Conservation (phyloP, 2,888 invertebrate species). For the Eupithecia inturbata region DNA sequence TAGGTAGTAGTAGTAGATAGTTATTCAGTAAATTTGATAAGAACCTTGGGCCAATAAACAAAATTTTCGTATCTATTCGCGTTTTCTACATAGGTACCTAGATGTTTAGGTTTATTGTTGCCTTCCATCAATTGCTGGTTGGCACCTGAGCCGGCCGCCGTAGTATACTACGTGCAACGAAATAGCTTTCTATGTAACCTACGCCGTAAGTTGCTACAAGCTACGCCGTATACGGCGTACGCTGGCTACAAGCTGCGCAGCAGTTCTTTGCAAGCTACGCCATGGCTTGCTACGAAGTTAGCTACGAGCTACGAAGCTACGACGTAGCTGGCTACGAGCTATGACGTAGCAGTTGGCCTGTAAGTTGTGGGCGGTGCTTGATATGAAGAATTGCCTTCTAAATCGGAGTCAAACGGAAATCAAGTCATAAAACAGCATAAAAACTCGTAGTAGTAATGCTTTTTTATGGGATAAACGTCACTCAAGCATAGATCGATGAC, state of each 20-base stretch:
- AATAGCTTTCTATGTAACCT: background rate
- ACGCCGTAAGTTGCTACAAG: background rate
- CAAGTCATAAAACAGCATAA: background rate
- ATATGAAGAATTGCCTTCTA: background rate
- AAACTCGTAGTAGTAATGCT: too few species aligned
- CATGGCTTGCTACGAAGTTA: background rate
- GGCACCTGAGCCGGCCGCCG: background rate
- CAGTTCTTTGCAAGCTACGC: background rate
- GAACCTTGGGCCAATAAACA: too few species aligned
- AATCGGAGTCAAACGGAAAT: background rate
- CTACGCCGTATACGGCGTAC: background rate
- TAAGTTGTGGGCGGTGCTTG: background rate
- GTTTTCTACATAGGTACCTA: too few species aligned
- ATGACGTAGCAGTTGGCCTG: background rate
- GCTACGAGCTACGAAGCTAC: background rate
- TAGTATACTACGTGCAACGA: background rate
- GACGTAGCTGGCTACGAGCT: background rate
- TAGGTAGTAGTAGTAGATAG: too few species aligned
- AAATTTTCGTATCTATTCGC: too few species aligned
- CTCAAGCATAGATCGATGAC: too few species aligned
- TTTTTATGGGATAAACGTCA: too few species aligned
- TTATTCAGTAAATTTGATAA: too few species aligned
- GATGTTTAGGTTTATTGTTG: too few species aligned
- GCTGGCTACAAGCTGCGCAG: background rate
- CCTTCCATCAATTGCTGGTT: too few species aligned